Evolutionary conservation across 2,113 vertebrate genomes (phyloP).

Genomic region (Rhabdornis inornatus): DNA sequence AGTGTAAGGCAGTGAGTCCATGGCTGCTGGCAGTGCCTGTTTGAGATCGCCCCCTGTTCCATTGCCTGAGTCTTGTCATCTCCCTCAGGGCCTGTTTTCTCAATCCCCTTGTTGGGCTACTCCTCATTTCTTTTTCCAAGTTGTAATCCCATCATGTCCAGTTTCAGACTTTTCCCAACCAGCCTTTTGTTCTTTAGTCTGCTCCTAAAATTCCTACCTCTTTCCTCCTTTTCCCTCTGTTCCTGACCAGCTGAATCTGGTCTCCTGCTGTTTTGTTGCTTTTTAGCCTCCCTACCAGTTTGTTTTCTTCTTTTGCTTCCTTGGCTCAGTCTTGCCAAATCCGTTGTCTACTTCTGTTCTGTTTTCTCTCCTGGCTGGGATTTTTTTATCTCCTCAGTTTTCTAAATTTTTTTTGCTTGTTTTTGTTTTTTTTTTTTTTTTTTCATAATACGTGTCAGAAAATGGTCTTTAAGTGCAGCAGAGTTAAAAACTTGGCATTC

Average conservation of each 20-base stretch:
- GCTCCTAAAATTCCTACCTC: neutral
- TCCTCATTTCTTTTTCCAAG: neutral
- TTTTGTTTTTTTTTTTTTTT: neutral
- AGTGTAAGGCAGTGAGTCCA: neutral
- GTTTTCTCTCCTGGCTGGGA: neutral
- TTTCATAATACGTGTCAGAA: neutral
- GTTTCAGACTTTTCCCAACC: neutral
- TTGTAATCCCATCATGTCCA: neutral
- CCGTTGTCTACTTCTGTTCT: neutral
- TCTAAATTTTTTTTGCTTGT: neutral
- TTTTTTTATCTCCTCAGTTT: neutral
- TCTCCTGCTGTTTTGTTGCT: neutral
- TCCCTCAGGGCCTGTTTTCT: neutral
- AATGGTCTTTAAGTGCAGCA: neutral
- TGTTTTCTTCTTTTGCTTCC: neutral
- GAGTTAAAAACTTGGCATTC: conserved; percentile 7
- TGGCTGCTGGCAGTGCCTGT: neutral
- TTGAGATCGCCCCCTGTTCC: neutral
- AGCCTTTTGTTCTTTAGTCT: neutral
- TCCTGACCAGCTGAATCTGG: neutral
- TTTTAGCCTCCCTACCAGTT: neutral
- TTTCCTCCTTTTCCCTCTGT: neutral
- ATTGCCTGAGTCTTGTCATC: neutral
- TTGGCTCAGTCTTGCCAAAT: neutral
- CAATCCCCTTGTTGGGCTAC: neutral